Evolutionary conservation across 2,113 vertebrate genomes (phyloP), one percentile per base, ranked within the genome.

Genomic region (Engraulis encrasicolus): DNA sequence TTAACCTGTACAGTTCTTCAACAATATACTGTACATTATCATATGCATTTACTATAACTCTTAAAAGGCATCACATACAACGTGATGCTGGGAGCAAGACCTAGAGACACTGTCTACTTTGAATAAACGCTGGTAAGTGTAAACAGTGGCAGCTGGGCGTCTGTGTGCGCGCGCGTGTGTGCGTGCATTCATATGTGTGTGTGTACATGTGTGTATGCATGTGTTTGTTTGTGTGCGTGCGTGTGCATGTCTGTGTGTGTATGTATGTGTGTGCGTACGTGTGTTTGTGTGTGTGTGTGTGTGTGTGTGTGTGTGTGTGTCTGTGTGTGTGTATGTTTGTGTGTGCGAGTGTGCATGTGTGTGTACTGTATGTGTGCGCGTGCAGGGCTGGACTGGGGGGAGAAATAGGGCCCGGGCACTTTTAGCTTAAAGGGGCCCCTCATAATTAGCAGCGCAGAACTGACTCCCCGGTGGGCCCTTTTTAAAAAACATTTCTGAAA

Each of bases 91-190:
- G 54, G 40, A 31, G 79, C 36, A 40, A 49, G 61, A 31, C 38
- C 31, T 66, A 31, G 77, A 66, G 27, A 45, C 19, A 48, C 81
- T 20, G 66, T 80, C 83, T 85, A 66, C 52, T 85, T 81, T 52
- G 50, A 61, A 84, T 84, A 78, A 84, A 79, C 38, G 20, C 38
- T 38, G 23, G 77, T 52, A 11, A 12, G 27, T 15, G 12, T 71
- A 66, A 83, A 38, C 54, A 66, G 49, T 40, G 71, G 48, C 78
- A 54, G 81, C 80, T 82, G 81, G 37, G 15, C 27, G 54, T n/a
- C 18, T n/a, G 61, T 80, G 27, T 36, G 19, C 74, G 50, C 58
- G 34, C 61, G 9, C 45, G 36, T 48, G 61, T 79, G 49, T 80
- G 45, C 81, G 23, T 71, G 58, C 38, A 23, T 85, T 66, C 61